Evolutionary conservation across 2,113 vertebrate genomes (phyloP).

Genomic region (Crotalus horridus): DNA sequence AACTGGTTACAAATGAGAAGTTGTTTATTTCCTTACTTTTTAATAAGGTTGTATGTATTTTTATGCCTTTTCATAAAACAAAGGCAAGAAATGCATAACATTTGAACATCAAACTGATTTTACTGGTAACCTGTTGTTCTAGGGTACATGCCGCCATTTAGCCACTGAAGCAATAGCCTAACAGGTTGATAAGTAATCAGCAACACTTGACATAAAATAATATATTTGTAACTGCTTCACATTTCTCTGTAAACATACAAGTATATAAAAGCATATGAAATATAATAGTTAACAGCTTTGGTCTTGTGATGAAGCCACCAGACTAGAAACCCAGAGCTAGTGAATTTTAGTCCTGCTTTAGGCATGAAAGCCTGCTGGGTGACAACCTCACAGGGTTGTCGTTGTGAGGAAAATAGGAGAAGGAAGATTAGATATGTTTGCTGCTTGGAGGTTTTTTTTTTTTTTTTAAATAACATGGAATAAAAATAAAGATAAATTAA

Average conservation of each 20-base stretch:
- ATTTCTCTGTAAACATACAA: not conserved
- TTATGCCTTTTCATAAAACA: not conserved
- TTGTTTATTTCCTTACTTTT: not conserved
- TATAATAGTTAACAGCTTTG: not conserved
- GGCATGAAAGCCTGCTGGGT: not conserved
- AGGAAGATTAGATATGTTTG: not conserved
- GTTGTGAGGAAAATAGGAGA: not conserved
- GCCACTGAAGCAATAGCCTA: not conserved
- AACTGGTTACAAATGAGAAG: not conserved
- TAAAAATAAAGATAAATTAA: not conserved
- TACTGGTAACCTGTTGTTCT: not conserved
- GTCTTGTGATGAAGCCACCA: not conserved
- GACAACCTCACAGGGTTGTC: not conserved
- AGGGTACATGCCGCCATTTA: not conserved
- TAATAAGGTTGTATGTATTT: not conserved
- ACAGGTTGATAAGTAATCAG: not conserved
- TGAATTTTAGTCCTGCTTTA: not conserved
- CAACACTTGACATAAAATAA: not conserved
- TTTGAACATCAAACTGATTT: not conserved
- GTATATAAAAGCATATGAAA: not conserved
- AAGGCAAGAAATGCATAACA: not conserved
- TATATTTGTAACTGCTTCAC: not conserved
- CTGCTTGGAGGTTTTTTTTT: no score
- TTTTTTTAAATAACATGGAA: not conserved
- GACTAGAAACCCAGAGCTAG: not conserved